Base-by-base conservation (phyloP, 2,113 vertebrate species). In the Typhlomys cinereus region DNA sequence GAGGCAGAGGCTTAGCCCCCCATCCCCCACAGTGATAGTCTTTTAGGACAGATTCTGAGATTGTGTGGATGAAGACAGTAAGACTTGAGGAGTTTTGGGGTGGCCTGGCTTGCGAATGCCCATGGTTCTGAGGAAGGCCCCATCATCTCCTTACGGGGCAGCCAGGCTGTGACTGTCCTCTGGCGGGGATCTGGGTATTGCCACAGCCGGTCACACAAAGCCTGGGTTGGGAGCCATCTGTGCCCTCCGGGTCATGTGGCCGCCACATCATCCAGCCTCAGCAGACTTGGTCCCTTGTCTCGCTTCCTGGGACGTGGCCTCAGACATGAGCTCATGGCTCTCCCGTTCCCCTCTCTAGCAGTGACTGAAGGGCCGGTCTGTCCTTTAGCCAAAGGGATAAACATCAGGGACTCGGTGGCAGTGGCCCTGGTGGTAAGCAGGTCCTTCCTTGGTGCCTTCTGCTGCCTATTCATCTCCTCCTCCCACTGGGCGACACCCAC, bases 171-270 rank as follows among this genome's bases (percentile, higher is more conserved):
- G 87, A 57, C 59, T 85, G 39, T 20, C 18, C 2, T 13, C 21
- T 52, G 73, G 70, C 73, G 27, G 67, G 46, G 17, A 17, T 92
- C 64, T 94, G 57, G 44, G 9, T 91, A 36, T 88, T n/a, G 1
- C 66, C 48, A n/a, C 39, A 78, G n/a, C 57, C 59, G 78, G 64
- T 52, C 71, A 86, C 50, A 88, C 79, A 90, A 83, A 85, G 59
- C 78, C 69, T 41, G 46, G 93, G 85, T 93, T 69, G 57, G 81
- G 70, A 88, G 64, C 92, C 74, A 52, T 93, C 82, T 90, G 71
- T 94, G 84, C 64, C 50, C 48, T 18, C 17, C 9, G 76, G 73
- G 62, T 85, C 93, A 85, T 29, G 74, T 20, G 9, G 70, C 61
- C 13, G 70, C 76, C 57, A 36, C 31, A 1, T 89, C 44, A 15